Evolutionary conservation across 1,140 invertebrate genomes (phyloP), one percentile per base, ranked within the genome.

Genomic region (Cecropterus lyciades): DNA sequence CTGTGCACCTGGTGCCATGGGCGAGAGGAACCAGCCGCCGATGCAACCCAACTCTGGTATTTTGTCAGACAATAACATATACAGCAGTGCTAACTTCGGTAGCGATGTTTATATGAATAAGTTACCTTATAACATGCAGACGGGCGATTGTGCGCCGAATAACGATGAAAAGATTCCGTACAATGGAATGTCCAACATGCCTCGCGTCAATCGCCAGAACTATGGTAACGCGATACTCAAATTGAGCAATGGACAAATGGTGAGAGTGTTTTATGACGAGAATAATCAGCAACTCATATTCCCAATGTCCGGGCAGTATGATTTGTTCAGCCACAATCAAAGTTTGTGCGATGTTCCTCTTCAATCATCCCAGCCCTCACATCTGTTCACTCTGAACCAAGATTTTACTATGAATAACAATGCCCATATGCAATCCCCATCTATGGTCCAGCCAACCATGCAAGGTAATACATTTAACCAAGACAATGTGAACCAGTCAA

Each of bases 211-310:
- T 16, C 75, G 73, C 8, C 87, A 89, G 65, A 89, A 83, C 46
- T 92, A 88, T 53, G 87, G 86, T 13, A 92, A 87, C 64, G 89
- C 87, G 27, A 84, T 87, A 76, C 77, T 92, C 7, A 90, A 92
- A 69, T 74, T 89, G 65, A 84, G 85, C 20, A 92, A 92, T 73
- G 89, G 91, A 5, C 90, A 92, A 69, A 53, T 88, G 11, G 79
- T 92, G 37, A 80, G 85, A 67, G 87, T 91, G 3, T 86, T 84
- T 48, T 91, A 89, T 70, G 86, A 92, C 60, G 89, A 91, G 75
- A 91, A 91, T 64, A 91, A 89, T 64, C 87, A 89, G 68, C 88
- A 86, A 48, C 76, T 89, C 16, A 88, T 92, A 27, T 80, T 92
- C n/a, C 89, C 89, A 7, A 81, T 87, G 80, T 83, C 89, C 66